Evolutionary conservation across 2,888 invertebrate genomes (phyloP).

Genomic region (Uloborus plumipes): DNA sequence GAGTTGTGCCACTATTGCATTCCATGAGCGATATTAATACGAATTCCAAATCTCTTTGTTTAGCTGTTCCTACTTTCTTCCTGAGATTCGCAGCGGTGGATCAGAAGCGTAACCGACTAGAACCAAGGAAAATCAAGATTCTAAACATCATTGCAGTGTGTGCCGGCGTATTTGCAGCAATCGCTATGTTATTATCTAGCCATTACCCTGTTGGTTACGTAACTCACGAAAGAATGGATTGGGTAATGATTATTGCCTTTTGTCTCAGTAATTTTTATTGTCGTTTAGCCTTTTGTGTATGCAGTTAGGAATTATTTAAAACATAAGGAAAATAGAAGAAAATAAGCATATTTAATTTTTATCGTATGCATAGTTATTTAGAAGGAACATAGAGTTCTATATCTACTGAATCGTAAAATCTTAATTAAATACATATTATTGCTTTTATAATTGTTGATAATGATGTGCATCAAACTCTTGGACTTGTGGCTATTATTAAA

Average conservation of each 20-base stretch:
- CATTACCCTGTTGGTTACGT: slow-evolving; percentile 56
- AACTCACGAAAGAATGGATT: slow-evolving; percentile 43
- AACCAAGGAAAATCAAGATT: slow-evolving; percentile 42
- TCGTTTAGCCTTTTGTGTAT: no score
- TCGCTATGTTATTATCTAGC: slow-evolving; percentile 46
- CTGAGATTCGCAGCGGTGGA: slow-evolving; percentile 44
- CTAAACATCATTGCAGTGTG: slow-evolving; percentile 35
- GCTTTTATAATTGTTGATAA: no score
- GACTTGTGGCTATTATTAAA: no score
- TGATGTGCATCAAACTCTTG: no score
- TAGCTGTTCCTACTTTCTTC: slow-evolving; percentile 54
- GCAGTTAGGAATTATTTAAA: background rate
- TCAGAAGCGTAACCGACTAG: slow-evolving; percentile 28
- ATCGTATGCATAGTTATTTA: no score
- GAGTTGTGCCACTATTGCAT: no score
- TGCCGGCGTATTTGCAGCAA: slow-evolving; percentile 29
- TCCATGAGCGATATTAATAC: no score
- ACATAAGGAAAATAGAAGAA: background rate
- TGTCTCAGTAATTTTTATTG: background rate
- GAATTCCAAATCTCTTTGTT: background rate
- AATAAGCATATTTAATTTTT: no score
- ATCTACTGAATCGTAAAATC: background rate
- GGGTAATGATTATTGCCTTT: slow-evolving; percentile 25
- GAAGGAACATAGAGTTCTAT: background rate
- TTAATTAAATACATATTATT: no score